Conservation (phyloP, 2,888 invertebrate genomes). For the Pandemis cinnamomeana region DNA sequence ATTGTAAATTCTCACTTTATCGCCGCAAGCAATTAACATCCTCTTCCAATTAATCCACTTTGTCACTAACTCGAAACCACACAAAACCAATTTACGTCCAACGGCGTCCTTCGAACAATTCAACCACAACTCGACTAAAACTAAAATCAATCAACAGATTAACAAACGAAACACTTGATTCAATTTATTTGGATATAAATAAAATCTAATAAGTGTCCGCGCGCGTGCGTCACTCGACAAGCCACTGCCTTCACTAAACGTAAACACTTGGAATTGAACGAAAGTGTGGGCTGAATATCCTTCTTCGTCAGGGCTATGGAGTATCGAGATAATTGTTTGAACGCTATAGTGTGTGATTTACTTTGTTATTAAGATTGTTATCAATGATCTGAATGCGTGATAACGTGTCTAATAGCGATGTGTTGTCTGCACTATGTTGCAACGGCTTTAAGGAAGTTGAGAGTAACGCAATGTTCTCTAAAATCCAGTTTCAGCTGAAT, state of each 20-base stretch:
- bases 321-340: conserved; percentile 32
- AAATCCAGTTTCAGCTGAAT: background rate
- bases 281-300: conserved; percentile 34
- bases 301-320: conserved; percentile 38
- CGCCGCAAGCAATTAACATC: conserved; percentile 37
- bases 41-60: conserved; percentile 38
- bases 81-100: conserved; percentile 1
- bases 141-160: background rate
- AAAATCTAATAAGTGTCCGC: conserved; percentile 32
- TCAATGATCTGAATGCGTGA: background rate
- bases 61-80: conserved; percentile 28
- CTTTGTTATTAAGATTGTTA: conserved; percentile 11
- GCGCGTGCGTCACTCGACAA: conserved; percentile 31
- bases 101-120: conserved; percentile 4
- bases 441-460: background rate
- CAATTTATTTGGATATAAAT: conserved; percentile 26
- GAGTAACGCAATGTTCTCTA: conserved; percentile 1
- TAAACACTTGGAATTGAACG: conserved; percentile 29
- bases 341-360: background rate
- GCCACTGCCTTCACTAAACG: conserved; percentile 31
- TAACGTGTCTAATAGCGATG: background rate
- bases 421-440: background rate
- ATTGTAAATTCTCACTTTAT: conserved; percentile 29
- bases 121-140: conserved; percentile 3
- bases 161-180: conserved; percentile 17